Conservation (phyloP, 2,113 vertebrate genomes). For the Malurus melanocephalus region DNA sequence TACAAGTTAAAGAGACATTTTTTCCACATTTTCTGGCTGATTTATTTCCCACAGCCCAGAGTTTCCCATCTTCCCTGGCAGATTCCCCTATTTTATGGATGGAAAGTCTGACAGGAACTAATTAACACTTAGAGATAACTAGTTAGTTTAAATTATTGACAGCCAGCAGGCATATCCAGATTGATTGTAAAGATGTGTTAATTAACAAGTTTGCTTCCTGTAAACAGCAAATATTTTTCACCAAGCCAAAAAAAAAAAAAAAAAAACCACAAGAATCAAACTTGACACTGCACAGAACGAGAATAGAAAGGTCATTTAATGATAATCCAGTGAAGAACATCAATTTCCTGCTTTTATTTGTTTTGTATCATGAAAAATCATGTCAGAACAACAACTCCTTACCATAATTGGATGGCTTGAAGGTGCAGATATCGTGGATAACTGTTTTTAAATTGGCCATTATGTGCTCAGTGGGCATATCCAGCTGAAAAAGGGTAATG, state of each 20-base stretch:
- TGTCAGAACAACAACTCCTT: neutral
- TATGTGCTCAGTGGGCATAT: constrained; percentile 86
- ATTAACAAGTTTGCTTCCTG: neutral
- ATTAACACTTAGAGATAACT: too few species aligned
- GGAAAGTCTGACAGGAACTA: neutral
- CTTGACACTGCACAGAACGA: neutral
- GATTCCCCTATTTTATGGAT: accelerated
- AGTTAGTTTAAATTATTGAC: too few species aligned
- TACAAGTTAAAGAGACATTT: too few species aligned
- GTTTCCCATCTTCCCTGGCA: neutral
- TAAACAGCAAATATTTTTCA: neutral
- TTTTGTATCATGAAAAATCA: neutral
- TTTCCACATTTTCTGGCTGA: neutral
- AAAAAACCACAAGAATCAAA: neutral
- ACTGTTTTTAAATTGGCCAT: constrained; percentile 79
- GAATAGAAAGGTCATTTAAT: neutral
- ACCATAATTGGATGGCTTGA: constrained; percentile 78
- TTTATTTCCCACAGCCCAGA: neutral
- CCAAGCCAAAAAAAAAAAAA: neutral
- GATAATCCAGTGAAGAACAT: neutral
- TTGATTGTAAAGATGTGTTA: too few species aligned
- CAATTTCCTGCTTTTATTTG: neutral
- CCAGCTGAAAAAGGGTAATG: constrained; percentile 74
- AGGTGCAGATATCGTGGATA: constrained; percentile 80
- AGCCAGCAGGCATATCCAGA: too few species aligned